Conservation (phyloP, 2,797 vertebrate genomes). For the Eutrigla gurnardus region DNA sequence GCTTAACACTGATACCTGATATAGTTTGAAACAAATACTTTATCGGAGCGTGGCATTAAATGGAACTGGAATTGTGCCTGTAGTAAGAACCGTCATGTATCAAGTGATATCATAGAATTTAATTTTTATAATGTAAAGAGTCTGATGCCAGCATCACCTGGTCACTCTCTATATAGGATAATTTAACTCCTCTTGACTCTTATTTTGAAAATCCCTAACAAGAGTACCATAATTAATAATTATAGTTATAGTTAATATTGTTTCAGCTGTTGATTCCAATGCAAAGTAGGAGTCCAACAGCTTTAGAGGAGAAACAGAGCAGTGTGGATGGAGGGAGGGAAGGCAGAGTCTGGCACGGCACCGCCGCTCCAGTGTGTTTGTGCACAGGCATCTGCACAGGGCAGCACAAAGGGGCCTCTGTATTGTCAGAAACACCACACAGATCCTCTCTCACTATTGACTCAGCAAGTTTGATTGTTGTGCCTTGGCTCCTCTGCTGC, state of each 20-base stretch:
- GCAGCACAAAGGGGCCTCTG: slow-evolving; percentile 76
- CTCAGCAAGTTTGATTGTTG: slow-evolving; percentile 73
- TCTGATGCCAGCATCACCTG: background rate
- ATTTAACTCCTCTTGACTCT: background rate
- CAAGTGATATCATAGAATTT: background rate
- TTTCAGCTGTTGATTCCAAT: slow-evolving; percentile 23
- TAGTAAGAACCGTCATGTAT: background rate
- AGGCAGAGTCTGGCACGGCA: slow-evolving; percentile 75
- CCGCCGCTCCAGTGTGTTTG: slow-evolving; percentile 65
- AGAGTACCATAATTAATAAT: background rate
- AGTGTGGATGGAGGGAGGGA: slow-evolving; percentile 32
- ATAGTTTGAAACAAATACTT: background rate
- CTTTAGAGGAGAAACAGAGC: slow-evolving; percentile 38
- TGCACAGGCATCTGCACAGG: slow-evolving; percentile 73
- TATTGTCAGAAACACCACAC: slow-evolving; percentile 56
- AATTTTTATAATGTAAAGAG: background rate
- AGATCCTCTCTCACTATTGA: slow-evolving; percentile 64
- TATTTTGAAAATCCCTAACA: background rate
- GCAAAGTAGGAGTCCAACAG: slow-evolving; percentile 22
- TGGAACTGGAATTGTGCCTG: background rate
- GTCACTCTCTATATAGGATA: background rate
- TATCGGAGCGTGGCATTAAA: background rate
- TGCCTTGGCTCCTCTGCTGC: slow-evolving; percentile 48
- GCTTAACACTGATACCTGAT: background rate
- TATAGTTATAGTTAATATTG: background rate